A percentile compares a stretch with the other conserved stretches of the same genome.
Evolutionary conservation across 2,888 invertebrate genomes (phyloP).

Genomic region (Margaritifera margaritifera): DNA sequence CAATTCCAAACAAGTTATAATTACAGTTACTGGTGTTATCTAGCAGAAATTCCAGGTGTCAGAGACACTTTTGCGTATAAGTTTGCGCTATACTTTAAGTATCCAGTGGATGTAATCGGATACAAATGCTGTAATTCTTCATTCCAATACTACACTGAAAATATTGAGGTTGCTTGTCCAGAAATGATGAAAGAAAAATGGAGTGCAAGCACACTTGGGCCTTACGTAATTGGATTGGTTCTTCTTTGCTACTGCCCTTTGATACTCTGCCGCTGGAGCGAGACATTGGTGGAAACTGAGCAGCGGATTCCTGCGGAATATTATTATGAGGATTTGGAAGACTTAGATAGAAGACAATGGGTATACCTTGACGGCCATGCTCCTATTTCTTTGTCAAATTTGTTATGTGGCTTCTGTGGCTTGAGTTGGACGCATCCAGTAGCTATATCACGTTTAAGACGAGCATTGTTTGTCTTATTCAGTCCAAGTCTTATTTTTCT

Average conservation of each 20-base stretch:
- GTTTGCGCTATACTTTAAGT: slow-evolving; percentile 21
- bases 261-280: slow-evolving; percentile 8
- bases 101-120: slow-evolving; percentile 16
- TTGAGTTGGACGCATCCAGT: slow-evolving; percentile 7
- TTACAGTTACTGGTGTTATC: slow-evolving; percentile 20
- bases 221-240: slow-evolving; percentile 18
- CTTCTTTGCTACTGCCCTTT: slow-evolving; percentile 25
- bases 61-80: slow-evolving; percentile 18
- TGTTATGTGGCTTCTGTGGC: no score
- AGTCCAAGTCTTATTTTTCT: slow-evolving; percentile 16
- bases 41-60: slow-evolving; percentile 18
- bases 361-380: no score
- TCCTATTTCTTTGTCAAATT: no score
- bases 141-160: no score
- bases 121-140: slow-evolving; percentile 22
- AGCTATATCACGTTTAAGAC: slow-evolving; percentile 16
- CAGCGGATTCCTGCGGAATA: background rate
- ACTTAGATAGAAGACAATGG: background rate
- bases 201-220: slow-evolving; percentile 11
- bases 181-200: no score
- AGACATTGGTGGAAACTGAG: background rate
- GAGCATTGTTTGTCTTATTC: slow-evolving; percentile 14
- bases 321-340: background rate
- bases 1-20: no score
- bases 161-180: no score